Evolutionary conservation across 2,888 invertebrate species (phyloP), one percentile per base, ranked within the genome.

Genomic region (Mythimna loreyi): DNA sequence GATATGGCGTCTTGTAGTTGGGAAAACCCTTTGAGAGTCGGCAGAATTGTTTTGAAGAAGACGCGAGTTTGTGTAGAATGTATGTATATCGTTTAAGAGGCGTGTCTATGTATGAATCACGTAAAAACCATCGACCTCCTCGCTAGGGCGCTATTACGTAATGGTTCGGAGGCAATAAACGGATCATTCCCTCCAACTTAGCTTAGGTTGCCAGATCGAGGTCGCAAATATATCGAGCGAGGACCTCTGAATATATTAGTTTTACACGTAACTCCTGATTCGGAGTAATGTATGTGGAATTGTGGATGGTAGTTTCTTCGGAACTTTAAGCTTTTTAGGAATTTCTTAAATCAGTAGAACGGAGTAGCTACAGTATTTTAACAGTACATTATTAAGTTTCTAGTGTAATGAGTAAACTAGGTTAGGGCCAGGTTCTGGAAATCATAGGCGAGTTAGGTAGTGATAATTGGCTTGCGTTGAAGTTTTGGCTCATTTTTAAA

Each of bases 211-310:
- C 65, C 49, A 61, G 58, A 83, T 63, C 40, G 56, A 63, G 74
- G 68, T 69, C 78, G 62, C 63, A 73, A 67, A 67, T 59, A 65
- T 58, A 78, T 71, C 63, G 67, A 57, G 67, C 67, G 73, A 59
- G 53, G 72, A 61, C 68, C 67, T 47, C 36, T 49, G 74, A 72
- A 81, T 82, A 78, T 68, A 75, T 75, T 75, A 68, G 33, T 71
- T 83, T 75, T 67, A 25, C 53, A 59, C 25, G 60, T 45, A 56
- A 59, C 58, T 66, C 45, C 19, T 43, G 52, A 69, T 62, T 67
- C 62, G 19, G 49, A 50, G 69, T 66, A 74, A 33, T 21, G 23
- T 45, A n/a, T 56, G 52, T 25, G 25, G 23, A 21, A 40, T 16
- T 56, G 52, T 25, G 25, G 23, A 21, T 49, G 59, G 21, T 28